A percentile compares a stretch with the other conserved stretches of the same genome.
Evolutionary conservation across 2,888 invertebrate genomes (phyloP).

Genomic region (Carabus problematicus): DNA sequence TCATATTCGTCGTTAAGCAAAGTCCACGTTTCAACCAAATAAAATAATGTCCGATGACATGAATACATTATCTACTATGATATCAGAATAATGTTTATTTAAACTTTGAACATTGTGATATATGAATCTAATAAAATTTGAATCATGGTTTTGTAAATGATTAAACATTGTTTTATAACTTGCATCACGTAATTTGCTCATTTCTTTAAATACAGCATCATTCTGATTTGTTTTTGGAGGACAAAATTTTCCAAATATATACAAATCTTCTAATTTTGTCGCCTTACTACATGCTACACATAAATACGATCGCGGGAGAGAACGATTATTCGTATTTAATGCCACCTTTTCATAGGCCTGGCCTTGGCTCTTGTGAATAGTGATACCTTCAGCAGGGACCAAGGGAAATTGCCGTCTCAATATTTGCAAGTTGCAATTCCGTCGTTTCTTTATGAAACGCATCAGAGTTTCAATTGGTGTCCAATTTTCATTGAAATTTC

Average conservation of each 20-base stretch:
- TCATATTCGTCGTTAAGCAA: neutral
- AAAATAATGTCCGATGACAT: neutral
- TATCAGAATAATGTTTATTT: slow-evolving; percentile 5
- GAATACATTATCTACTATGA: neutral
- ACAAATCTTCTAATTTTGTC: neutral
- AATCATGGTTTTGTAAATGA: neutral
- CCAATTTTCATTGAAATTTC: neutral
- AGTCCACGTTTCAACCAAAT: slow-evolving; percentile 10
- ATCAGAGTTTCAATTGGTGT: slow-evolving; percentile 7
- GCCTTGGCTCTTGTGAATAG: slow-evolving; percentile 46
- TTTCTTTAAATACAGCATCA: slow-evolving; percentile 7
- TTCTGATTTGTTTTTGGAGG: neutral
- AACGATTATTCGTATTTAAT: neutral
- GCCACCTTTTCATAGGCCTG: slow-evolving; percentile 34
- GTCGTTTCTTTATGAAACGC: slow-evolving; percentile 17
- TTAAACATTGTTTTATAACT: neutral
- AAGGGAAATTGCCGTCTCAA: slow-evolving; percentile 44
- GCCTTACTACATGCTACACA: slow-evolving; percentile 3
- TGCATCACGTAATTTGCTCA: neutral
- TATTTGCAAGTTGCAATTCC: slow-evolving; percentile 25
- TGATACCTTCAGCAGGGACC: slow-evolving; percentile 44
- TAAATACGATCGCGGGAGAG: neutral
- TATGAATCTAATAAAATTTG: neutral
- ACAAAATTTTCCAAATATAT: slow-evolving; percentile 4
- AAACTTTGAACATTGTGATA: slow-evolving; percentile 8